Percentiles rank a stretch among this genome's conserved stretches.
Conservation (phyloP, 1,140 invertebrate genomes). For the Pinna nobilis region DNA sequence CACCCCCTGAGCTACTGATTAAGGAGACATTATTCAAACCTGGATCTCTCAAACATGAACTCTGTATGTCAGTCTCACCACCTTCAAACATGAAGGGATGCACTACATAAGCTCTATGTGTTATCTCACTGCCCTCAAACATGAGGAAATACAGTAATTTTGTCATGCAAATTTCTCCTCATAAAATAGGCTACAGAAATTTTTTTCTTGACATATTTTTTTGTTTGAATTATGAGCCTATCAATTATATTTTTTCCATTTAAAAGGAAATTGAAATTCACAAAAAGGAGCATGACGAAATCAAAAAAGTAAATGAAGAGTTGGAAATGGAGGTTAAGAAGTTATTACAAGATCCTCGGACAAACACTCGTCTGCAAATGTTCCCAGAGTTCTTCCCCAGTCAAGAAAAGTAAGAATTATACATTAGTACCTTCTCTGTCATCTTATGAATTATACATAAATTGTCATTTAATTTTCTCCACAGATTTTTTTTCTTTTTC, state of each 20-base stretch:
- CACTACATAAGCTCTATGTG: too few relatives aligned
- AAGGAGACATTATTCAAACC: too few relatives aligned
- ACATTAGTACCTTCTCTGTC: too few relatives aligned
- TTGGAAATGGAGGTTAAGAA: slow-evolving; percentile 58
- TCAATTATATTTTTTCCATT: not conserved
- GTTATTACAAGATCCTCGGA: slow-evolving; percentile 64
- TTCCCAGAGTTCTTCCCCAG: slow-evolving; percentile 71
- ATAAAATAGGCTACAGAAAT: too few relatives aligned
- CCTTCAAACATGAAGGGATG: too few relatives aligned
- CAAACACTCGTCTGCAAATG: slow-evolving; percentile 67
- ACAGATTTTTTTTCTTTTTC: not conserved
- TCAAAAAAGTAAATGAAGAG: slow-evolving; percentile 49
- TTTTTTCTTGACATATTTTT: not conserved
- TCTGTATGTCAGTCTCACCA: too few relatives aligned
- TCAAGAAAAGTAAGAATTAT: slow-evolving; percentile 65
- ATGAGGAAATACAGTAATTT: too few relatives aligned
- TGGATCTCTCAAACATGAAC: too few relatives aligned
- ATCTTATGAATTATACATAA: too few relatives aligned
- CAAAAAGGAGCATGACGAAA: slow-evolving; percentile 57
- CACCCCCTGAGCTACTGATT: too few relatives aligned
- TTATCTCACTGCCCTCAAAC: too few relatives aligned
- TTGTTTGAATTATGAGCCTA: not conserved
- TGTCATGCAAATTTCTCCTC: too few relatives aligned
- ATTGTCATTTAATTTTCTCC: not conserved
- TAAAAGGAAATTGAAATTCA: slow-evolving; percentile 70